These are phyloP conservation scores for Melospiza melodia DNA, from an alignment of 2,113 vertebrate species.

Conservation along the genomic window DNA sequence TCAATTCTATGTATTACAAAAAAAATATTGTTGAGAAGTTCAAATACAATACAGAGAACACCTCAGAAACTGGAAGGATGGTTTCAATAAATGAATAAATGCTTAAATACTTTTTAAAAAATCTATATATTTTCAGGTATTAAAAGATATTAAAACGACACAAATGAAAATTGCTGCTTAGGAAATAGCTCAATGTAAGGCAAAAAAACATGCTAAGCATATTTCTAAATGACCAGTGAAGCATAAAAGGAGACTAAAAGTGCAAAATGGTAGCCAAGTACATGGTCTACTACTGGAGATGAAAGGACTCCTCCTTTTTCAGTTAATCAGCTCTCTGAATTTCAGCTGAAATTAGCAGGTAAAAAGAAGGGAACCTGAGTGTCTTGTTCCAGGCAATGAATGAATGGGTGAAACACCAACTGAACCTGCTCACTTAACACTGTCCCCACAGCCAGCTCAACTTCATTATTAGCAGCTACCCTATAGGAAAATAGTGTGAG, in stretches of 20 bases:
- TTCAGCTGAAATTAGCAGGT: neutral
- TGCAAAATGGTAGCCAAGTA: neutral
- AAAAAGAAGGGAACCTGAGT: neutral
- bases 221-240: neutral
- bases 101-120: neutral
- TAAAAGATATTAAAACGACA: neutral
- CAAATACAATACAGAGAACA: neutral
- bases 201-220: neutral
- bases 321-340: neutral
- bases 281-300: neutral
- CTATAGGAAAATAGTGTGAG: neutral
- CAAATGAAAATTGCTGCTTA: slow-evolving; percentile 16
- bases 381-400: neutral
- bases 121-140: neutral
- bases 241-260: neutral
- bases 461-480: neutral
- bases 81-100: neutral
- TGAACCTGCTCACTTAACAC: neutral
- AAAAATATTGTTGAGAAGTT: neutral
- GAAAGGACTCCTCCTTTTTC: neutral
- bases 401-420: neutral
- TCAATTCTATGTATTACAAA: neutral
- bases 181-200: neutral
- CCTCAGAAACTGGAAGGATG: neutral
- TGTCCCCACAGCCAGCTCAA: neutral